Evolutionary conservation across 1,140 invertebrate genomes (phyloP).

Genomic region (Asobara japonica): DNA sequence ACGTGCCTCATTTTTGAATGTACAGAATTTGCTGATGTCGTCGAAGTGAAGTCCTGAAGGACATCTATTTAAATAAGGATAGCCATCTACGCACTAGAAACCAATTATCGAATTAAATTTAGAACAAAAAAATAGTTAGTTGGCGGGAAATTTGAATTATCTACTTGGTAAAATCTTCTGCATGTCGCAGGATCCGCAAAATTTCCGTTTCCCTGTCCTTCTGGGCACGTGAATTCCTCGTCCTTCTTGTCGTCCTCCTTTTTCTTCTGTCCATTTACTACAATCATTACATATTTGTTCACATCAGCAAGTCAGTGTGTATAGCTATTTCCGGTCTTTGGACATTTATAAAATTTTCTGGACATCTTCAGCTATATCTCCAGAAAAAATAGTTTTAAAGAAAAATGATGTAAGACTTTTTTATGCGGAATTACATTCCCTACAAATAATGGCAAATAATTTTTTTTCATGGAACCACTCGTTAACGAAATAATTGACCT

Average conservation of each 20-base stretch:
- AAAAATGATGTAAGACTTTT: no score
- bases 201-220: conserved; percentile 84
- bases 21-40: conserved; percentile 89
- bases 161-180: conserved; percentile 87
- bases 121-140: no score
- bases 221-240: conserved; percentile 78
- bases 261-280: conserved; percentile 57
- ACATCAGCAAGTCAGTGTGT: not conserved
- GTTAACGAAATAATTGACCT: no score
- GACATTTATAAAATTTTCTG: no score
- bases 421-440: no score
- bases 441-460: no score
- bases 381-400: no score
- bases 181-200: conserved; percentile 91
- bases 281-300: no score
- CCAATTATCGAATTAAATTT: no score
- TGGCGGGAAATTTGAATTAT: conserved; percentile 23
- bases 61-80: conserved; percentile 86
- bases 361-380: no score
- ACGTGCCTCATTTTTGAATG: conserved; percentile 89
- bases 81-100: conserved; percentile 84
- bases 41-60: conserved; percentile 91
- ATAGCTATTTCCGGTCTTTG: no score
- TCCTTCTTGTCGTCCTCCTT: conserved; percentile 70
- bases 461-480: no score